phyloP scores from a whole-genome alignment of 1,140 invertebrate species.

The Euura saliciscinereae region DNA sequence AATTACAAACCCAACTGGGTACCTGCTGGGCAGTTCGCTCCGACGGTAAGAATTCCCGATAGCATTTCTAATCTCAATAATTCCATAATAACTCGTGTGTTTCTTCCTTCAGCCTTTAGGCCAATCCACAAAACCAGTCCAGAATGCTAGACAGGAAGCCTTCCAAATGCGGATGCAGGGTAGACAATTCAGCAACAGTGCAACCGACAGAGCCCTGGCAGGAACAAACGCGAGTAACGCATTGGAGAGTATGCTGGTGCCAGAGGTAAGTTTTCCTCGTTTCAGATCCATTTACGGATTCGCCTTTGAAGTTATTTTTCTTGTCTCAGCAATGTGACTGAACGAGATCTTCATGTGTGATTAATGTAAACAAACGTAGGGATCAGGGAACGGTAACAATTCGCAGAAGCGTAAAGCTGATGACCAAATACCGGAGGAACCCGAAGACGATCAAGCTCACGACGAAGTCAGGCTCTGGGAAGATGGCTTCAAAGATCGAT shows the following conservation, averaged over 20 bases:
- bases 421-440: conserved; percentile 55
- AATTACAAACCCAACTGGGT: conserved; percentile 73
- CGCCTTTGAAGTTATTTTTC: neutral
- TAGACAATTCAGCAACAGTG: conserved; percentile 41
- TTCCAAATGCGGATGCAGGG: conserved; percentile 66
- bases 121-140: conserved; percentile 55
- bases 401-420: conserved; percentile 60
- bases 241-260: conserved; percentile 56
- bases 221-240: conserved; percentile 41
- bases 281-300: neutral
- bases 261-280: conserved; percentile 38
- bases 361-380: conserved; percentile 4
- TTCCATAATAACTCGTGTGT: conserved; percentile 10
- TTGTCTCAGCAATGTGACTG: neutral
- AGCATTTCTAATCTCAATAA: conserved; percentile 6
- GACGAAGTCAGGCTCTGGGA: conserved; percentile 98
- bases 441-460: conserved; percentile 79
- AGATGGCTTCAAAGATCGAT: conserved; percentile 96
- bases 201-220: conserved; percentile 34
- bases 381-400: conserved; percentile 17
- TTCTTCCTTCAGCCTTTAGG: conserved; percentile 56
- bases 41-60: conserved; percentile 57
- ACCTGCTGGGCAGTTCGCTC: conserved; percentile 76
- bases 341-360: conserved; percentile 5
- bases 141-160: conserved; percentile 74